phyloP scores from a whole-genome alignment of 1,140 invertebrate species.

The Palaemon carinicauda region DNA sequence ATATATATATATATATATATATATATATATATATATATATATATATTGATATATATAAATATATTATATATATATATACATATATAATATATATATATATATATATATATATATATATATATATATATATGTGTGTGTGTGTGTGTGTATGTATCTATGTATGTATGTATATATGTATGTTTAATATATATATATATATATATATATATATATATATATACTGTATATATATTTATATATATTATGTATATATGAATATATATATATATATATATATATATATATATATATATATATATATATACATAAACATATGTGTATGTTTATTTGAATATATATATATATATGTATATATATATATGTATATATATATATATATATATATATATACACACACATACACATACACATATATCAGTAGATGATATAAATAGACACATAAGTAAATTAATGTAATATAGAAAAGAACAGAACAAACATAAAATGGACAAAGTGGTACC shows the following conservation, averaged over 20 bases:
- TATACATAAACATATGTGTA: neutral
- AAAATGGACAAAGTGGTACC: too few relatives aligned
- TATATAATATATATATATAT: neutral
- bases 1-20: constrained; percentile 5
- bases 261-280: neutral
- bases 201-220: neutral
- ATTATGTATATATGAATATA: neutral
- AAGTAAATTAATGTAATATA: too few relatives aligned
- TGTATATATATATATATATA: neutral
- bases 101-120: neutral
- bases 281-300: neutral
- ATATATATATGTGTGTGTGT: neutral
- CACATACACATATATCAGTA: neutral
- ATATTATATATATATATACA: neutral
- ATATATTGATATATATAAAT: neutral
- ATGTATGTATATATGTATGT: neutral
- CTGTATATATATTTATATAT: neutral
- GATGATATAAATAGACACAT: too few relatives aligned
- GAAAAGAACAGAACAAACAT: too few relatives aligned
- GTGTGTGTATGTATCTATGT: neutral
- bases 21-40: neutral
- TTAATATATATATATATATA: neutral
- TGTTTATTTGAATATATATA: neutral
- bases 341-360: neutral
- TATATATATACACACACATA: neutral